Evolutionary conservation across 2,797 vertebrate genomes (phyloP).

Genomic region (Oceanodroma leucorhoa): DNA sequence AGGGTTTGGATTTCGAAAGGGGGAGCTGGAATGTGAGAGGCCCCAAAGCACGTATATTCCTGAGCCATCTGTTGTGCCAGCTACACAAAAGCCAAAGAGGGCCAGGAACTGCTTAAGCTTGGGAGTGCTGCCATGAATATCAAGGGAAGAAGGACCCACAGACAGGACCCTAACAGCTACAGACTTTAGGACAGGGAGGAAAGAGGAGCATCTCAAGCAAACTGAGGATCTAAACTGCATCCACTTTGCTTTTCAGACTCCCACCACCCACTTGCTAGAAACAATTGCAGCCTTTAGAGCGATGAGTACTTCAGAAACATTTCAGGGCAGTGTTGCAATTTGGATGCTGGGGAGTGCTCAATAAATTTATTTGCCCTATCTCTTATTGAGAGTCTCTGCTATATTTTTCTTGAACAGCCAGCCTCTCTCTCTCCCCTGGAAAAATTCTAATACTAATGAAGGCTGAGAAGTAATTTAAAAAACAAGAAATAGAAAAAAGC

Average conservation of each 20-base stretch:
- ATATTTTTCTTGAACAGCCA: neutral
- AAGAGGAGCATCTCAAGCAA: neutral
- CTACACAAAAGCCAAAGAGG: neutral
- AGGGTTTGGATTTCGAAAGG: constrained; percentile 3
- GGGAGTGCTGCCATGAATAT: neutral
- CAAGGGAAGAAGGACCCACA: neutral
- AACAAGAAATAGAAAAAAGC: neutral
- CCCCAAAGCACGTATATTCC: neutral
- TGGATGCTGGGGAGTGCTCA: neutral
- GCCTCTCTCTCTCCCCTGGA: neutral
- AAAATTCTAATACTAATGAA: neutral
- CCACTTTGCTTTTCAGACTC: neutral
- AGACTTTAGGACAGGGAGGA: neutral
- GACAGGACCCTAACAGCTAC: neutral
- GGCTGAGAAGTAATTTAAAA: neutral
- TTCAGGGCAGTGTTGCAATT: neutral
- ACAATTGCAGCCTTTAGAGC: neutral
- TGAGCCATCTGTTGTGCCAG: constrained; percentile 19
- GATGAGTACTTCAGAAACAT: neutral
- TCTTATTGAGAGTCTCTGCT: neutral
- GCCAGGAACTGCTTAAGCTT: neutral
- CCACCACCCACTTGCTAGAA: neutral
- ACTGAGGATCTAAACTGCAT: neutral
- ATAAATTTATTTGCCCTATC: neutral
- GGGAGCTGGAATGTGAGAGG: constrained; percentile 14